Percentiles rank a stretch among this genome's conserved stretches.
These are phyloP conservation scores for Ptychobarbus kaznakovi DNA, from an alignment of 2,797 vertebrate genomes.

Conservation along the genomic window DNA sequence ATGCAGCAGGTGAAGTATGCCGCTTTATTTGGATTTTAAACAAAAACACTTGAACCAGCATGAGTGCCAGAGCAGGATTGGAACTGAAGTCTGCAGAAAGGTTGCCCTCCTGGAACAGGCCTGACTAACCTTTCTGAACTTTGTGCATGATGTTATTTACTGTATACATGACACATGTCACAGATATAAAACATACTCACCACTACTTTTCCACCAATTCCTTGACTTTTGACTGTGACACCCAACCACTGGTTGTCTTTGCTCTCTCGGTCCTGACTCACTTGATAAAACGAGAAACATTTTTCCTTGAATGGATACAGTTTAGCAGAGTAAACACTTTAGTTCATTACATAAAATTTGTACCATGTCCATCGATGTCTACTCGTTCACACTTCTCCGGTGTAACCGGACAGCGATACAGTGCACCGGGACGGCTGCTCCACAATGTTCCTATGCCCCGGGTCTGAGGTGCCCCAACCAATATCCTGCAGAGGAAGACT, in stretches of 20 bases:
- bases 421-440: conserved; percentile 85
- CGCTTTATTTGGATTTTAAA: too few relatives aligned
- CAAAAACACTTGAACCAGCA: neutral
- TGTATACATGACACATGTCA: neutral
- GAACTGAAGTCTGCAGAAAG: neutral
- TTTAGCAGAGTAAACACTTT: neutral
- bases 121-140: neutral
- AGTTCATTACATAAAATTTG: neutral
- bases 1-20: neutral
- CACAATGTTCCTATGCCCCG: conserved; percentile 77
- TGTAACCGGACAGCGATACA: conserved; percentile 91
- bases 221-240: conserved; percentile 93
- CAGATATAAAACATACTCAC: conserved; percentile 72
- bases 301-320: neutral
- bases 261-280: conserved; percentile 83
- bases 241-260: conserved; percentile 98
- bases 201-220: conserved; percentile 93
- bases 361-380: conserved; percentile 88
- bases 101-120: neutral
- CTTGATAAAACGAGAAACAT: conserved; percentile 67
- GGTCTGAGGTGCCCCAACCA: conserved; percentile 90
- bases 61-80: neutral
- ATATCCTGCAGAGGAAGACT: conserved; percentile 77
- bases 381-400: conserved; percentile 85
- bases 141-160: neutral